phyloP scores from a whole-genome alignment of 2,113 vertebrate genomes.

The Peromyscus polionotus region DNA sequence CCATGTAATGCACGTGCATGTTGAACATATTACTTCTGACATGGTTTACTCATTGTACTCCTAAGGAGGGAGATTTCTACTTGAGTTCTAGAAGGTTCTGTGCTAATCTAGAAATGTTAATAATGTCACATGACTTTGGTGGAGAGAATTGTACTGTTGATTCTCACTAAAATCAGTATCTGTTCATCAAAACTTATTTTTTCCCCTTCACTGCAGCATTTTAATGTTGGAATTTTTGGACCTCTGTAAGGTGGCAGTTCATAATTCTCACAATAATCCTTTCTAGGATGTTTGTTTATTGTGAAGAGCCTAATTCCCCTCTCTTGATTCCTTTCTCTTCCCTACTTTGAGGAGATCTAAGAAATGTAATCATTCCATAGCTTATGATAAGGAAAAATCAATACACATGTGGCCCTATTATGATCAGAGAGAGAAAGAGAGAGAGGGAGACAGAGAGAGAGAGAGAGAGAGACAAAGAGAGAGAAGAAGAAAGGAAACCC shows the following conservation, averaged over 20 bases:
- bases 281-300: not conserved
- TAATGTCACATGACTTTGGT: not conserved
- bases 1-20: not conserved
- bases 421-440: not conserved
- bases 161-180: not conserved
- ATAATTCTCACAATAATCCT: not conserved
- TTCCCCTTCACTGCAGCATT: not conserved
- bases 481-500: not conserved
- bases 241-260: not conserved
- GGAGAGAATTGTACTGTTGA: too few relatives aligned
- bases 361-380: not conserved
- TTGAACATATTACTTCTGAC: not conserved
- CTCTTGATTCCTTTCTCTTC: not conserved
- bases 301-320: not conserved
- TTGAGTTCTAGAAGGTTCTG: not conserved
- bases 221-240: not conserved
- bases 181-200: not conserved
- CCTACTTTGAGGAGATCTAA: not conserved
- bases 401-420: not conserved
- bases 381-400: not conserved
- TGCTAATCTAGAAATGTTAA: not conserved
- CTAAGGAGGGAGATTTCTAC: too few relatives aligned
- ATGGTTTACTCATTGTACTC: accelerated
- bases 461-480: not conserved
- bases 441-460: not conserved